Evolutionary conservation across 2,888 invertebrate species (phyloP), one percentile per base, ranked within the genome.

Genomic region (Euclidia mi): DNA sequence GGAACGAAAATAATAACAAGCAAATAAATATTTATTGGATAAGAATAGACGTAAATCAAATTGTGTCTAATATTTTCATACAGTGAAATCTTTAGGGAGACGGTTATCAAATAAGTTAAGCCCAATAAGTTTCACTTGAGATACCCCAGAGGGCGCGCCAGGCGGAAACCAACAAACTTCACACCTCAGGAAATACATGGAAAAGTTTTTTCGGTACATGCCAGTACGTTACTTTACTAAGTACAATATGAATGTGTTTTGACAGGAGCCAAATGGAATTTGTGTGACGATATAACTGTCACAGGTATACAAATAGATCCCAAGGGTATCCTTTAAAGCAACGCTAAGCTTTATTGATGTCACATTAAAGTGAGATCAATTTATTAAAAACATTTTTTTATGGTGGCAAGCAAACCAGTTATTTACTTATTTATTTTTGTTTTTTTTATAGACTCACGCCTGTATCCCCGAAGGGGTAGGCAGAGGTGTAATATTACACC

Each of bases 31-130:
- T 51, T 56, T 56, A 32, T 17, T 41, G 52, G 29, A 34, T 43
- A 44, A 59, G 40, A 68, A 71, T 55, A 65, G 62, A 56, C 47
- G 28, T 63, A 71, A 71, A 69, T 61, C 65, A 71, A 47, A 65
- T 65, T 71, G 58, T 65, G 45, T 61, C 34, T 56, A 65, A 70
- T 70, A 71, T 72, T 72, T 71, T 61, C 65, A 69, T 69, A 60
- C 50, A 57, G 48, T 53, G 34, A 53, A 56, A 51, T 52, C 72
- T 68, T 74, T 42, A 43, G 71, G 56, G 69, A 59, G 50, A 50
- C 70, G 78, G 79, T 86, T 88, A 87, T 88, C 85, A 84, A 87
- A 88, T 88, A 90, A 90, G 85, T 89, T 87, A 81, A 84, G 86
- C 85, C 84, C 85, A 81, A 88, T 87, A 88, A 89, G 87, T 88